Evolutionary conservation across 2,113 vertebrate genomes (phyloP), one percentile per base, ranked within the genome.

Genomic region (Sakesphorus luctuosus): DNA sequence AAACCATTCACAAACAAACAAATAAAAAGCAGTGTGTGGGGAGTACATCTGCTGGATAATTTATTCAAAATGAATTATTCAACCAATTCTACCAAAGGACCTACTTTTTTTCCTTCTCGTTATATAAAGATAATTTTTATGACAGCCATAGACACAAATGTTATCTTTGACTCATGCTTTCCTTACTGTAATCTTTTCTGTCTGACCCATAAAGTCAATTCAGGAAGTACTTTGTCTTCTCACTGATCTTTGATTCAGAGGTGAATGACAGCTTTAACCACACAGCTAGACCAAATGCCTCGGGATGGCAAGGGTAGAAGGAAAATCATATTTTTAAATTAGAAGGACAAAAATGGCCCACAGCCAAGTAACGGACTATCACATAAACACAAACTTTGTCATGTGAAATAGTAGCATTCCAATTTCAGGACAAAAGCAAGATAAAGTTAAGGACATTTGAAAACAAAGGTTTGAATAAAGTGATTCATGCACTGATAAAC

Each of bases 31-130:
- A 89, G 77, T 87, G 62, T 89, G 84, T 82, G 74, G 53, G 40
- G 88, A 80, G 79, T 96, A 84, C 81, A 95, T 95, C 87, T 94
- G 84, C 58, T 94, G 84, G 80, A 63, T 94, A 94, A 95, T 95
- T 94, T 95, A 95, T 95, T 94, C 91, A 87, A 69, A 79, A 95
- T 93, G 89, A 96, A 96, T 96, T 94, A 96, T 96, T 95, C 94
- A 96, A 59, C 36, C 84, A 87, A 63, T 43, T 90, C 75, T 52
- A 80, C 71, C 83, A 75, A 79, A 94, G 67, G 58, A 87, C 81
- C 53, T 89, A 58, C 21, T 68, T 94, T 90, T 61, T 55, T 43
- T 43, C 19, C 9, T 49, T 23, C 43, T 80, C 59, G 77, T 91
- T 95, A 79, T 82, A 93, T 84, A 81, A 86, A 81, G 47, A 86